Conservation (phyloP, 1,140 invertebrate species). For the Gryon sp. region DNA sequence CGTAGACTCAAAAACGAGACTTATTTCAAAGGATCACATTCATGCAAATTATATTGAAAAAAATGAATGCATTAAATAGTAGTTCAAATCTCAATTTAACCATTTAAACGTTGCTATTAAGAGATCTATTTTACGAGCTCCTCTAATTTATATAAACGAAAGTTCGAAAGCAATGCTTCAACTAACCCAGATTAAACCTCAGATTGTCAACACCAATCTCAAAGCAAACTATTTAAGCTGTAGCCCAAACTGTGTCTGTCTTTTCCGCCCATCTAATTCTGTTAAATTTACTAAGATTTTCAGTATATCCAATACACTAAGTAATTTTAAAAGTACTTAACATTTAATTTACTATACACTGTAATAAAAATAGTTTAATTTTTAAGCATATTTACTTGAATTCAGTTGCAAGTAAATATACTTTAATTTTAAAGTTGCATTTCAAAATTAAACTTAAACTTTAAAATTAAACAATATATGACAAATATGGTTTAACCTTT, state of each 20-base stretch:
- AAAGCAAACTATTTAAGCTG: slow-evolving; percentile 63
- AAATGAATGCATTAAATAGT: slow-evolving; percentile 42
- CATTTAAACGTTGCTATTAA: slow-evolving; percentile 49
- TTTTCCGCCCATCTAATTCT: slow-evolving; percentile 59
- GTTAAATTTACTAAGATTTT: slow-evolving; percentile 60
- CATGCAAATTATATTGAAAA: slow-evolving; percentile 20
- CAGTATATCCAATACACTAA: slow-evolving; percentile 51
- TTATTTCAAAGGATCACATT: background rate
- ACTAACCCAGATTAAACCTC: slow-evolving; percentile 61
- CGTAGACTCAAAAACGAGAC: too few relatives aligned
- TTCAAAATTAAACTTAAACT: too few relatives aligned
- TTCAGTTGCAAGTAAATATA: too few relatives aligned
- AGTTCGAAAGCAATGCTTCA: slow-evolving; percentile 64
- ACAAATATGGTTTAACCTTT: too few relatives aligned
- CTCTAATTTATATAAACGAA: slow-evolving; percentile 60
- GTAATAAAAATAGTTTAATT: too few relatives aligned
- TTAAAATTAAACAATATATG: too few relatives aligned
- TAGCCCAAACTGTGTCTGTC: slow-evolving; percentile 57
- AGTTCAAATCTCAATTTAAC: slow-evolving; percentile 36
- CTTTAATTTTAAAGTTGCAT: too few relatives aligned
- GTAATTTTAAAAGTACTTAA: slow-evolving; percentile 58
- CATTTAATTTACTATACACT: slow-evolving; percentile 47
- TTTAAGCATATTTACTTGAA: too few relatives aligned
- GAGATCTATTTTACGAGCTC: slow-evolving; percentile 54
- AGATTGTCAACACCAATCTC: slow-evolving; percentile 64